Evolutionary conservation across 53 echinoderm and acorn worm genomes (phyloP), one percentile per base, ranked within the genome.

Genomic region (Stichopus horrens): DNA sequence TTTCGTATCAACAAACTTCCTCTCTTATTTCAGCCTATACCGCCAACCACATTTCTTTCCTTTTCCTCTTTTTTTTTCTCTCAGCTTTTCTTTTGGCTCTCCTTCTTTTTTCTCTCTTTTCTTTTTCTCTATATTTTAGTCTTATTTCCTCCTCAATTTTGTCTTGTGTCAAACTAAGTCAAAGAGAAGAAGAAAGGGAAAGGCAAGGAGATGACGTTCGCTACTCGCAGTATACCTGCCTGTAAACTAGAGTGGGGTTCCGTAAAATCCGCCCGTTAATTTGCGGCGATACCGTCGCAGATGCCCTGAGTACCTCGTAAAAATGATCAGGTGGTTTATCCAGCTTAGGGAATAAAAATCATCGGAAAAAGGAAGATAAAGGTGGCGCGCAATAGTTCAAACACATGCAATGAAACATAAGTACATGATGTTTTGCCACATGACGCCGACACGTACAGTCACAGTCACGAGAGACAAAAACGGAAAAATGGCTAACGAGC

Each of bases 241-340:
- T 52, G 58, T 85, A 85, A 85, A 85, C 23, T 59, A 67, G 85
- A 85, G 85, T 85, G 85, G 85, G 58, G 85, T 85, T 85, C 65
- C 63, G 65, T 85, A 85, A 85, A 85, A 85, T 18, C 85, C 85
- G 85, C 85, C 85, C 85, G 85, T 85, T 85, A 85, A 85, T 85
- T 85, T 85, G 67, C 52, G 23, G 63, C 23, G 85, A 57, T 59
- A 85, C 66, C 85, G 21, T 65, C 37, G 52, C 52, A 52, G 65
- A 67, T 22, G 20, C 65, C 85, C 21, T 16, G 58, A 57, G 83
- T 83, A 83, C 83, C 55, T 60, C 57, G 58, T 83, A 57, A 83
- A 83, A 83, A 83, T 83, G 83, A 83, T 83, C 83, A 58, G 83
- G 83, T 58, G 83, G 23, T 83, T 83, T 83, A 57, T 21, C 37